phyloP scores from a whole-genome alignment of 2,797 vertebrate species.

The Apogon talboti region DNA sequence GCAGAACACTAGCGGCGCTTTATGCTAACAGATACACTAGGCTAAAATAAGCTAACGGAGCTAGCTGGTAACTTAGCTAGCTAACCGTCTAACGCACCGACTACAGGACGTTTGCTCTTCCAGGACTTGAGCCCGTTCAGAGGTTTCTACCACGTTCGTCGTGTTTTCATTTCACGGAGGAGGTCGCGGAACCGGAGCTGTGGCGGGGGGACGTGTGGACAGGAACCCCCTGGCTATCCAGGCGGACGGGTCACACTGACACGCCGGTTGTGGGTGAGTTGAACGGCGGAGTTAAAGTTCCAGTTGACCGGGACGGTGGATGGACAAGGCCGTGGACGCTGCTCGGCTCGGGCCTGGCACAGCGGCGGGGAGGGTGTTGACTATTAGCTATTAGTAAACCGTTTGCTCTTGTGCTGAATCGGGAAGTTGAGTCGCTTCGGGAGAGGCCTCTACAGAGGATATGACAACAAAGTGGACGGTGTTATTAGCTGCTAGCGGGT shows the following conservation, averaged over 20 bases:
- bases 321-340: constrained; percentile 72
- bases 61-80: constrained; percentile 61
- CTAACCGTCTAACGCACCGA: constrained; percentile 18
- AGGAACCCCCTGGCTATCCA: constrained; percentile 73
- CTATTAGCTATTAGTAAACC: constrained; percentile 52
- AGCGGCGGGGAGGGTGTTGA: constrained; percentile 46
- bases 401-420: constrained; percentile 52
- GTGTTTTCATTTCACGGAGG: constrained; percentile 48
- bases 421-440: constrained; percentile 70
- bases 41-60: constrained; percentile 64
- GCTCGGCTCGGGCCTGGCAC: constrained; percentile 51
- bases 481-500: constrained; percentile 50
- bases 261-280: constrained; percentile 82
- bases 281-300: constrained; percentile 33
- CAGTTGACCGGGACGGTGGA: constrained; percentile 34
- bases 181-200: constrained; percentile 68
- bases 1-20: constrained; percentile 55
- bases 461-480: constrained; percentile 60
- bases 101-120: constrained; percentile 53
- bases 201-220: constrained; percentile 75
- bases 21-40: constrained; percentile 53
- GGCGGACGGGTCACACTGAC: constrained; percentile 76
- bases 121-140: constrained; percentile 19
- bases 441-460: constrained; percentile 51
- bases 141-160: constrained; percentile 18